Conservation (phyloP, 2,113 vertebrate genomes). For the Brachirus orientalis region DNA sequence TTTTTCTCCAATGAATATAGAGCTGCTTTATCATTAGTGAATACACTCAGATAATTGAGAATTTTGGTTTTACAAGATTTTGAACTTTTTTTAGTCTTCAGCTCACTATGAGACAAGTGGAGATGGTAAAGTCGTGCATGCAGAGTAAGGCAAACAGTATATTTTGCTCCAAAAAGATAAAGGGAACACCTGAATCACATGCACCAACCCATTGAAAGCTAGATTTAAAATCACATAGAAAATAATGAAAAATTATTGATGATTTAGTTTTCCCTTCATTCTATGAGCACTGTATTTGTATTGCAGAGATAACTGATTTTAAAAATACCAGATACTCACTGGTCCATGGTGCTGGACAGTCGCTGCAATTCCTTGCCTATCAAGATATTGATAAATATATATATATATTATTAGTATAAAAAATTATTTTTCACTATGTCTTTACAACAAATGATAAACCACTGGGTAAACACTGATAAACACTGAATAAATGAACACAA, state of each 20-base stretch:
- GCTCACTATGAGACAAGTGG: neutral
- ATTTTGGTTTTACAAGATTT: neutral
- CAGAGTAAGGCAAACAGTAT: neutral
- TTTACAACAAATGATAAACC: neutral
- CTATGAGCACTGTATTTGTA: neutral
- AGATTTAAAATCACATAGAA: too few species aligned
- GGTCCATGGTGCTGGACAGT: constrained; percentile 70
- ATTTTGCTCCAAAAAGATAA: too few species aligned
- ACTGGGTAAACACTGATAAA: constrained; percentile 1
- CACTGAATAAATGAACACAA: neutral
- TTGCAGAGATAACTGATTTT: neutral
- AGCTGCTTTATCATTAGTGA: neutral
- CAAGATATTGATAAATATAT: too few species aligned
- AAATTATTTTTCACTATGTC: too few species aligned
- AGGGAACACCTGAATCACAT: too few species aligned
- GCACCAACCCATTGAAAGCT: too few species aligned
- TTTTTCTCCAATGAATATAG: constrained; percentile 1
- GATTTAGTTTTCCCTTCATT: too few species aligned
- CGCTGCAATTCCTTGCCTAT: neutral
- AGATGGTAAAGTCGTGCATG: neutral
- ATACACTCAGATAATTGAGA: neutral
- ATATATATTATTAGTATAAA: too few species aligned
- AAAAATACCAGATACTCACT: constrained; percentile 65
- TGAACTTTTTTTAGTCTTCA: neutral
- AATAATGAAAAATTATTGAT: too few species aligned